Conservation (phyloP, 2,113 vertebrate genomes). For the Acanthochromis polyacanthus region DNA sequence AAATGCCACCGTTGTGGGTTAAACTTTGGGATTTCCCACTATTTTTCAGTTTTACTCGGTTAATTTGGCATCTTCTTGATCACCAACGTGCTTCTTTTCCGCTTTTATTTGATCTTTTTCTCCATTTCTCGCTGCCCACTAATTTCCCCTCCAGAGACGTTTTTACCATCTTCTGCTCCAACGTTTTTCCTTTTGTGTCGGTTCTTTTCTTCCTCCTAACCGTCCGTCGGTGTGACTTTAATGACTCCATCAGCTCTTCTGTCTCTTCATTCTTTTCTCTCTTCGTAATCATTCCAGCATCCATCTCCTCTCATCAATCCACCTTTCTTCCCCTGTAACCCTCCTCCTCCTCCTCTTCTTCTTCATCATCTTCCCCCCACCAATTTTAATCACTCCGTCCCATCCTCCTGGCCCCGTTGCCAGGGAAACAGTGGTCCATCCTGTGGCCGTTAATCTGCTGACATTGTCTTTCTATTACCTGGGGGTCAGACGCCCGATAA, state of each 20-base stretch:
- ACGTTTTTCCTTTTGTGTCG: too few species aligned
- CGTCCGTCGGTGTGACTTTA: conserved; percentile 24
- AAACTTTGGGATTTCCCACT: too few species aligned
- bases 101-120: too few species aligned
- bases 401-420: conserved; percentile 61
- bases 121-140: too few species aligned
- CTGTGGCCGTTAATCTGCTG: conserved; percentile 65
- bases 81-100: too few species aligned
- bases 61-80: too few species aligned
- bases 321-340: conserved; percentile 62
- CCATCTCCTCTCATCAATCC: conserved; percentile 68
- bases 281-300: conserved; percentile 62
- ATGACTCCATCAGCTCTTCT: conserved; percentile 35
- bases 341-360: conserved; percentile 7
- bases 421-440: conserved; percentile 66
- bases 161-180: too few species aligned
- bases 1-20: too few species aligned
- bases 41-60: too few species aligned
- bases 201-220: too few species aligned
- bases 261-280: conserved; percentile 33
- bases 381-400: conserved; percentile 68
- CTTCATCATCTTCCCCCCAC: not conserved
- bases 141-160: too few species aligned
- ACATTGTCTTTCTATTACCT: conserved; percentile 75
- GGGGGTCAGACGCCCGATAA: conserved; percentile 73